Base-by-base conservation (phyloP, 2,113 vertebrate species). In the Takifugu flavidus region DNA sequence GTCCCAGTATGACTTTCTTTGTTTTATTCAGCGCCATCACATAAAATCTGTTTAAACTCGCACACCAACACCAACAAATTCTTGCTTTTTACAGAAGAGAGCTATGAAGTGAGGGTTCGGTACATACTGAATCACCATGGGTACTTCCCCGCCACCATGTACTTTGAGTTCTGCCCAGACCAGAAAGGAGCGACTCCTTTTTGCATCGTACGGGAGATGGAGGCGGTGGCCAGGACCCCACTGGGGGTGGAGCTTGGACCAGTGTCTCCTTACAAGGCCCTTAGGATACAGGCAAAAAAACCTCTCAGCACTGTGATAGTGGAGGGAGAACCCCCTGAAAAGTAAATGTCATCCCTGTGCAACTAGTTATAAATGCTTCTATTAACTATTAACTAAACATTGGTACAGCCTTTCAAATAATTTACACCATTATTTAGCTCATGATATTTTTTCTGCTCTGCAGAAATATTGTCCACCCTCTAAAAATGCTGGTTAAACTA, bases 221-320 rank as follows among this genome's bases (percentile, higher is more conserved):
- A 92, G 1, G 94, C 86, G 0, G 0, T 83, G 0, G 88, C 91
- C 0, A 84, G 75, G 53, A 90, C 88, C 20, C 70, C 79, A 0
- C 80, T 96, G 81, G 91, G 86, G 26, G 78, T 73, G 31, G 86
- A 92, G 1, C 86, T 98, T 80, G 90, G 87, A 5, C 95, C 95
- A 34, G 82, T 88, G 0, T 72, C 83, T 0, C 92, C 90, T 2
- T 98, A 92, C 78, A 86, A 80, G 59, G 89, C 90, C 0, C 88
- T 73, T 29, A 77, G 86, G 68, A 3, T 77, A 52, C 55, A 86
- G 15, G 25, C 34, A 8, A 39, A 10, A 10, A 39, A 10, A 6
- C 69, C 80, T 0, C 26, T 80, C 5, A 66, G 78, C 0, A 82
- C 60, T 1, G 28, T 86, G 55, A 69, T 92, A 0, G 94, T 93